Percentiles rank a stretch among this genome's conserved stretches.
These are phyloP conservation scores for Leucopsar rothschildi DNA, from an alignment of 2,113 vertebrate species.

Conservation along the genomic window DNA sequence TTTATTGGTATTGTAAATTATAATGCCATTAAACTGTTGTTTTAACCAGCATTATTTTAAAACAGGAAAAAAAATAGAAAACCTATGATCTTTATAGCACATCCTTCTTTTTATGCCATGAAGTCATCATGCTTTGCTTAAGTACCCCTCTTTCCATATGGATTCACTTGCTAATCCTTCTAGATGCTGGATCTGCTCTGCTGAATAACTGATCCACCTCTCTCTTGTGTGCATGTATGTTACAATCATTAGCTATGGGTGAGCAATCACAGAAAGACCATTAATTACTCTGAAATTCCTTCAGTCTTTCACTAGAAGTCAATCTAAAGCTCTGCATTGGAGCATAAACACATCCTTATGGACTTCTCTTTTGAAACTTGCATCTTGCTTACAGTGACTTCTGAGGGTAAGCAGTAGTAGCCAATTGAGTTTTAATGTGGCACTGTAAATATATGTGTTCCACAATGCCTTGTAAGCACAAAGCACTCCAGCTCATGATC, in stretches of 20 bases:
- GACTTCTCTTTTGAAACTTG: conserved; percentile 12
- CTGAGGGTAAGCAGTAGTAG: conserved; percentile 15
- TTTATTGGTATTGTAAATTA: background rate
- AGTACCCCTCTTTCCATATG: background rate
- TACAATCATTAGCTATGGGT: background rate
- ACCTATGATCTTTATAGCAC: background rate
- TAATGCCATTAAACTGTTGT: background rate
- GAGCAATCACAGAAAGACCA: conserved; percentile 42
- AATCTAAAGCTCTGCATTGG: background rate
- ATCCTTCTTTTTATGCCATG: background rate
- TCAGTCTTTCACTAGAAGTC: conserved; percentile 39
- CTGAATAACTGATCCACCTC: background rate
- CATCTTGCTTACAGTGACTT: conserved; percentile 1
- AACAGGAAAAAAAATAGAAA: background rate
- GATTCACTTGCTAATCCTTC: background rate
- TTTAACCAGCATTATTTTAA: background rate
- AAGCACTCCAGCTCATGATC: background rate
- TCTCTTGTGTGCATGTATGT: background rate
- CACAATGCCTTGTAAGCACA: background rate
- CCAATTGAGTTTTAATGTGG: conserved; percentile 24
- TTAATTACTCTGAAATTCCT: conserved; percentile 55
- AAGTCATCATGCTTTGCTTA: background rate
- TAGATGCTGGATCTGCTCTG: background rate
- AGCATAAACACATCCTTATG: conserved; percentile 31
- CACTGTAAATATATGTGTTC: background rate